Conservation (phyloP, 2,797 vertebrate genomes). For the Eidolon dupreanum region DNA sequence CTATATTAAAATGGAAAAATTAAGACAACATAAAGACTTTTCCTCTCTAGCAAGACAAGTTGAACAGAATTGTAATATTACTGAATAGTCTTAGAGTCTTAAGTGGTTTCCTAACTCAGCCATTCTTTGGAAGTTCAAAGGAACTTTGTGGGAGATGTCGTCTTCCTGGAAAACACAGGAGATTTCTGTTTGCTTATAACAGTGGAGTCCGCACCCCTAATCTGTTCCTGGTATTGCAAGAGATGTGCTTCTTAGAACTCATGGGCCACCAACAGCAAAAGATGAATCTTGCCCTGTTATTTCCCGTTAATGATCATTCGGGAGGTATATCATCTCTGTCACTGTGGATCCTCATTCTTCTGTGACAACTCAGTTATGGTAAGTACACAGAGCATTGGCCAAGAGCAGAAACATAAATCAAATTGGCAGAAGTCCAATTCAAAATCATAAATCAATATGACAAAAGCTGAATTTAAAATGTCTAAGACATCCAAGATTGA, state of each 20-base stretch:
- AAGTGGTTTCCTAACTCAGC: neutral
- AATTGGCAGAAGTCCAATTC: constrained; percentile 49
- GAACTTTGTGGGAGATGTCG: neutral
- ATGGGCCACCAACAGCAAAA: neutral
- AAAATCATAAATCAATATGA: constrained; percentile 70
- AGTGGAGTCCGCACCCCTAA: neutral
- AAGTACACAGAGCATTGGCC: neutral
- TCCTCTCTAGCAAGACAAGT: neutral
- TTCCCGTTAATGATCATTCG: neutral
- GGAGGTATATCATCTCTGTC: constrained; percentile 11
- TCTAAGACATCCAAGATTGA: neutral
- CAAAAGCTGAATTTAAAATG: constrained; percentile 63
- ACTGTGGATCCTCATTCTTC: neutral
- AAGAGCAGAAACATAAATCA: constrained; percentile 70
- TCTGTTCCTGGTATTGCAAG: neutral
- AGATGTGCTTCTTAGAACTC: neutral
- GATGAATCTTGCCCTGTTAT: neutral
- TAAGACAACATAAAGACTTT: neutral
- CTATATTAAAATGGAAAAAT: neutral
- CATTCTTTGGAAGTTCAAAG: constrained; percentile 32
- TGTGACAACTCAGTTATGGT: neutral
- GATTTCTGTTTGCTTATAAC: neutral
- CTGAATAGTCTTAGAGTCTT: neutral
- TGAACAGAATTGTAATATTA: neutral
- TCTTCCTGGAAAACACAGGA: neutral